Evolutionary conservation across 2,888 invertebrate genomes (phyloP).

Genomic region (Pherbina coryleti): DNA sequence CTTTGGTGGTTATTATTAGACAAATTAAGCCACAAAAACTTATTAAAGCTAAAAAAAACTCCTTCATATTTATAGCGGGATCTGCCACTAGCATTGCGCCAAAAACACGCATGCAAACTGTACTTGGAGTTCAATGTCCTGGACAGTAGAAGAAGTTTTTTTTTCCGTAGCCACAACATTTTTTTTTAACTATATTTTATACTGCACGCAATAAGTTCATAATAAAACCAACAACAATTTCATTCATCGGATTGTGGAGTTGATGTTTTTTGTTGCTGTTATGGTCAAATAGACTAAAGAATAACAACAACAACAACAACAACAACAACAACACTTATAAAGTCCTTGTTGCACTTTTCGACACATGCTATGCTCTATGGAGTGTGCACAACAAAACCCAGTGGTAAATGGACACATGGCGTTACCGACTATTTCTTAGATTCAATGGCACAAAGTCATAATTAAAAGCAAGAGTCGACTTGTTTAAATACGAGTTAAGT

Average conservation of each 20-base stretch:
- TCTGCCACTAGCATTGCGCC: background rate
- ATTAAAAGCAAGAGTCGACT: too few relatives aligned
- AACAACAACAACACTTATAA: too few relatives aligned
- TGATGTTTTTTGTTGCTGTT: background rate
- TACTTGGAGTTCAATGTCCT: slow-evolving; percentile 1
- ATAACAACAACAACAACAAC: background rate
- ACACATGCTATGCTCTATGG: background rate
- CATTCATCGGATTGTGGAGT: background rate
- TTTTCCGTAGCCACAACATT: background rate
- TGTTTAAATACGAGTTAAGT: too few relatives aligned
- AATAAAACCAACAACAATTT: slow-evolving; percentile 11
- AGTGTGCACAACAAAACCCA: background rate
- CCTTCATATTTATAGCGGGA: too few relatives aligned
- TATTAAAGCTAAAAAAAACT: too few relatives aligned
- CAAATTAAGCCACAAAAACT: too few relatives aligned
- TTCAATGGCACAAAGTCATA: too few relatives aligned
- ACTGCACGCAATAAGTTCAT: slow-evolving; percentile 14
- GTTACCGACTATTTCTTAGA: too few relatives aligned
- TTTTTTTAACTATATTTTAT: background rate
- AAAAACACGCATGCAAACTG: background rate
- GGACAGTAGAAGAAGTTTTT: background rate
- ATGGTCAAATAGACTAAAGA: background rate
- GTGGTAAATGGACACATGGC: too few relatives aligned
- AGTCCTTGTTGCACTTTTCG: slow-evolving; percentile 7
- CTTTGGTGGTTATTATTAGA: too few relatives aligned